A percentile compares a stretch with the other conserved stretches of the same genome.
Evolutionary conservation across 2,113 vertebrate species (phyloP).

Genomic region (Antidorcas marsupialis): DNA sequence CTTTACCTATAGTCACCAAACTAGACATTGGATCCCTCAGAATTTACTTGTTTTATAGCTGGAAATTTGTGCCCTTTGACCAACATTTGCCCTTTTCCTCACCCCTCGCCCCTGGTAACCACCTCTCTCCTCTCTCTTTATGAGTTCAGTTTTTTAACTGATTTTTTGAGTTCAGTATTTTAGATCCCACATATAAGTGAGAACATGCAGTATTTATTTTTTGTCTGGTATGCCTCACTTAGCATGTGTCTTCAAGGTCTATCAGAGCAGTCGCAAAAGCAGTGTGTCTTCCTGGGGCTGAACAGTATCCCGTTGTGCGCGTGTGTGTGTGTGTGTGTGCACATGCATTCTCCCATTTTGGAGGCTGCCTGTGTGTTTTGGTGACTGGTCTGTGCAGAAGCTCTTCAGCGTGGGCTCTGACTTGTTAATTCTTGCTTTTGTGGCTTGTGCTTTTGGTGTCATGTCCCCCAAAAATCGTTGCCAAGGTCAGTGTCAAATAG

Average conservation of each 20-base stretch:
- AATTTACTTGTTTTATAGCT: neutral
- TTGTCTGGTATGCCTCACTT: neutral
- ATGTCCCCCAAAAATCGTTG: neutral
- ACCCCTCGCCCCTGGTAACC: neutral
- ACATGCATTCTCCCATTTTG: neutral
- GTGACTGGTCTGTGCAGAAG: neutral
- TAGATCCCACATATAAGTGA: neutral
- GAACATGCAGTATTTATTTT: neutral
- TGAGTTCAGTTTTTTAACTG: neutral
- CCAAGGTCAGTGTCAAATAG: neutral
- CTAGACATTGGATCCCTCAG: neutral
- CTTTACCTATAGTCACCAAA: neutral
- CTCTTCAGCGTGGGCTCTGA: neutral
- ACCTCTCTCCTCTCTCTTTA: neutral
- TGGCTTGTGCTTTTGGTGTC: neutral
- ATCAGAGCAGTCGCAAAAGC: neutral
- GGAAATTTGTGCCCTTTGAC: neutral
- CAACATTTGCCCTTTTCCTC: neutral
- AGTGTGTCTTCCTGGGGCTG: neutral
- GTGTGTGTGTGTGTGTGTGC: fast-evolving
- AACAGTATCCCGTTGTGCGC: neutral
- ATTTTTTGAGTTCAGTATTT: neutral
- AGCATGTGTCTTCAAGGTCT: neutral
- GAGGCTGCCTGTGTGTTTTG: neutral
- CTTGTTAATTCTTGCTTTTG: neutral